Conservation (phyloP, 2,888 invertebrate genomes). For the Iphiclides podalirius region DNA sequence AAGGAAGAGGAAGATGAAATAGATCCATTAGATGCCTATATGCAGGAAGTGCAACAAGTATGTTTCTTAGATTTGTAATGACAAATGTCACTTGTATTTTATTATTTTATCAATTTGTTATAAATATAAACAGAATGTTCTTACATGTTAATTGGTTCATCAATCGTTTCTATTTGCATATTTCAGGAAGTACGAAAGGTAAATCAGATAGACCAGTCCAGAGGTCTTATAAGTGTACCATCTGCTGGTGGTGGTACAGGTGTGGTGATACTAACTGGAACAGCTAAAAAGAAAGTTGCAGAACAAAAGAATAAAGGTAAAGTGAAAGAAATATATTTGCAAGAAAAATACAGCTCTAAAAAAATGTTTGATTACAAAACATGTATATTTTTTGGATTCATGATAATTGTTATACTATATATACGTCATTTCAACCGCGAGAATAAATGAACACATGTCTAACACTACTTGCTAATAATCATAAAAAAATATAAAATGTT, state of each 20-base stretch:
- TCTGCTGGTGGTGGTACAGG: conserved; percentile 74
- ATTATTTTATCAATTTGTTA: neutral
- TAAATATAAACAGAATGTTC: too few species aligned
- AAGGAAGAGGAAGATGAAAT: conserved; percentile 87
- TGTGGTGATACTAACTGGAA: conserved; percentile 90
- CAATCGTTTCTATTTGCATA: too few species aligned
- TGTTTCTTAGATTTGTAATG: conserved; percentile 24
- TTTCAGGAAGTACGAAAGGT: conserved; percentile 91
- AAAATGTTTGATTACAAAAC: too few species aligned
- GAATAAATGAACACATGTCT: too few species aligned
- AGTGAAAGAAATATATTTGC: too few species aligned
- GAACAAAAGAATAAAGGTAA: conserved; percentile 86
- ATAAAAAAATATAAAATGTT: too few species aligned
- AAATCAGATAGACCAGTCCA: conserved; percentile 84
- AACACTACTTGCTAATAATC: too few species aligned
- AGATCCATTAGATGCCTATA: conserved; percentile 98
- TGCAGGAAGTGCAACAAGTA: conserved; percentile 89
- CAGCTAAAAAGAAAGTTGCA: conserved; percentile 88
- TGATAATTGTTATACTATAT: too few species aligned
- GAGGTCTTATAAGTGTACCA: conserved; percentile 69
- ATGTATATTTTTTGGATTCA: too few species aligned
- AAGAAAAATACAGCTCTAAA: too few species aligned
- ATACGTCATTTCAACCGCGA: too few species aligned
- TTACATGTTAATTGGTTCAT: too few species aligned
- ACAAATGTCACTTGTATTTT: neutral